Evolutionary conservation across 2,888 invertebrate genomes (phyloP).

Genomic region (Biston betularia): DNA sequence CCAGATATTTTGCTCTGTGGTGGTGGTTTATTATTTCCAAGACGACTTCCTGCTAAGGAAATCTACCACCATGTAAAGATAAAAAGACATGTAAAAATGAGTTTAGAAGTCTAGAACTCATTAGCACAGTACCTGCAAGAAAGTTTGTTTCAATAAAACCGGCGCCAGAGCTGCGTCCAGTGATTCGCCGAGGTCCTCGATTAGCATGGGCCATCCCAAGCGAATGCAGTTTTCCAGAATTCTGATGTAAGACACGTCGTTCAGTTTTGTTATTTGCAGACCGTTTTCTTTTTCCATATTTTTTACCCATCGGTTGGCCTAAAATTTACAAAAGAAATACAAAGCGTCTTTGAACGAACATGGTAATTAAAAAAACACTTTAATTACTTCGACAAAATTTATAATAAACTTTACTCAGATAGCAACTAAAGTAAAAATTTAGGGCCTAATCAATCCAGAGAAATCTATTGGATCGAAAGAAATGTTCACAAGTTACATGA

Average conservation of each 20-base stretch:
- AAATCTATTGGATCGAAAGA: no score
- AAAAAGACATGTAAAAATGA: background rate
- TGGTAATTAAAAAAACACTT: no score
- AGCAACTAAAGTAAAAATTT: no score
- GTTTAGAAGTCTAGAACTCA: background rate
- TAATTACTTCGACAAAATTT: no score
- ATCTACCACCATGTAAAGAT: no score
- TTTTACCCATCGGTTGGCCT: conserved; percentile 96
- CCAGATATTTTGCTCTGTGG: no score
- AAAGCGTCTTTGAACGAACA: no score
- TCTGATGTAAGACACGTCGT: conserved; percentile 91
- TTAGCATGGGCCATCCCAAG: conserved; percentile 93
- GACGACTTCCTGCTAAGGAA: no score
- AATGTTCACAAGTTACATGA: no score
- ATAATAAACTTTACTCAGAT: no score
- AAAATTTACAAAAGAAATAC: conserved; percentile 11
- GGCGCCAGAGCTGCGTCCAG: conserved; percentile 95
- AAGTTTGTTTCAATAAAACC: conserved; percentile 93
- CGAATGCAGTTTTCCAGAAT: conserved; percentile 93
- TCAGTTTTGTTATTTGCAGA: conserved; percentile 92
- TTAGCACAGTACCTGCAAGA: conserved; percentile 84
- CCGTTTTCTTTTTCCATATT: conserved; percentile 93
- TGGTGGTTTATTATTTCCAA: no score
- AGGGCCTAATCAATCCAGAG: no score
- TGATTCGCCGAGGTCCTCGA: conserved; percentile 95